phyloP scores from a whole-genome alignment of 2,888 invertebrate genomes.

The Podotricha telesiphe region DNA sequence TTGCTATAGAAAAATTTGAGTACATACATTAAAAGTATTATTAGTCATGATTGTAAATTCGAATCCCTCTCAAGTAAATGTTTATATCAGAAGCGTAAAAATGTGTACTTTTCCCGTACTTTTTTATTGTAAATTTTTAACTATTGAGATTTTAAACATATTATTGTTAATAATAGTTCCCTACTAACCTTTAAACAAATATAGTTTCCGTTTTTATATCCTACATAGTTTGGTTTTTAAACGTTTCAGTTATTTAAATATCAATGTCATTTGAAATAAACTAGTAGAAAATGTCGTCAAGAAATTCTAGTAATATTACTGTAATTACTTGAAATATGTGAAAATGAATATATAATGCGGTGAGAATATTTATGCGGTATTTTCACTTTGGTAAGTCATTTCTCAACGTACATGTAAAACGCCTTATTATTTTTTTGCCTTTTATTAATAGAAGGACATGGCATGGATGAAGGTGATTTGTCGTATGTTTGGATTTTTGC shows the following conservation, averaged over 20 bases:
- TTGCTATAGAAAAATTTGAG: too few relatives aligned
- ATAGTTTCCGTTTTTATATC: background rate
- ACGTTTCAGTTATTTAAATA: background rate
- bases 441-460: background rate
- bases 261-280: background rate
- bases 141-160: too few relatives aligned
- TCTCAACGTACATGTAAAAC: background rate
- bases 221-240: background rate
- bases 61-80: too few relatives aligned
- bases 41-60: too few relatives aligned
- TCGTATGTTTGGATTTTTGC: too few relatives aligned
- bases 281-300: background rate
- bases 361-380: slow-evolving; percentile 10
- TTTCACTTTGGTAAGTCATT: slow-evolving; percentile 7
- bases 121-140: too few relatives aligned
- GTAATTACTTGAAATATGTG: slow-evolving; percentile 13
- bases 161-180: too few relatives aligned
- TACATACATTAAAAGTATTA: too few relatives aligned
- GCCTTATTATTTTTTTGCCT: slow-evolving; percentile 1
- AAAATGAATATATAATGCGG: slow-evolving; percentile 23
- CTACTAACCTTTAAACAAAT: too few relatives aligned
- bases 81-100: too few relatives aligned
- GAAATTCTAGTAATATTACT: slow-evolving; percentile 22
- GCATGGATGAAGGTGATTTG: too few relatives aligned
- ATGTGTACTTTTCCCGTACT: too few relatives aligned